Conservation (phyloP, 2,113 vertebrate genomes). For the Clarias macrocephalus region DNA sequence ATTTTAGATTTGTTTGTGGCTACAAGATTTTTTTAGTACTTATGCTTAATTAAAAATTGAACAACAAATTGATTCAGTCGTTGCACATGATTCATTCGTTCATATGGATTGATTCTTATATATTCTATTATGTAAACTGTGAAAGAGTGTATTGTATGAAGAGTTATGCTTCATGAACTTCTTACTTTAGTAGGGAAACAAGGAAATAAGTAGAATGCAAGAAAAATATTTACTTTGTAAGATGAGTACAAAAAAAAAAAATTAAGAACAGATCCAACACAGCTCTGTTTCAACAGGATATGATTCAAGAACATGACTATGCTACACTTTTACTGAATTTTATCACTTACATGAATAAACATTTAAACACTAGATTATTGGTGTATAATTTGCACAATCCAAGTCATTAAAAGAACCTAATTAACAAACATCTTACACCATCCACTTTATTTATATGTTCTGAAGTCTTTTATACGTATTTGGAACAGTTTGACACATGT, state of each 20-base stretch:
- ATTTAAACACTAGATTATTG: neutral
- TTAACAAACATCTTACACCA: neutral
- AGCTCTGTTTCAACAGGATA: slow-evolving; percentile 5
- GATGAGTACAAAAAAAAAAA: slow-evolving; percentile 4
- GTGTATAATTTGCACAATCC: neutral
- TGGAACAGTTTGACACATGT: neutral
- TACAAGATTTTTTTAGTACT: neutral
- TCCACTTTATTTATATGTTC: neutral
- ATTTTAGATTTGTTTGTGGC: neutral
- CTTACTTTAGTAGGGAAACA: slow-evolving; percentile 22
- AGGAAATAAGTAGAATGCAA: neutral
- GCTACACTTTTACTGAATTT: neutral
- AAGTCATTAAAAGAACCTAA: neutral
- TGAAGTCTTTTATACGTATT: neutral
- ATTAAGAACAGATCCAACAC: neutral
- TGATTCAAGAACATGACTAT: neutral
- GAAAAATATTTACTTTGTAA: slow-evolving; percentile 50
- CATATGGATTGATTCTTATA: neutral
- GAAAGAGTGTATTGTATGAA: neutral
- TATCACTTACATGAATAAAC: neutral
- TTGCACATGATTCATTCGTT: neutral
- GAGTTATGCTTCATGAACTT: slow-evolving; percentile 35
- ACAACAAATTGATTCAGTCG: neutral
- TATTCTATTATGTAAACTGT: neutral
- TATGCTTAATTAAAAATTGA: neutral